Conservation (phyloP, 2,888 invertebrate species). For the Crocallis elinguaria region DNA sequence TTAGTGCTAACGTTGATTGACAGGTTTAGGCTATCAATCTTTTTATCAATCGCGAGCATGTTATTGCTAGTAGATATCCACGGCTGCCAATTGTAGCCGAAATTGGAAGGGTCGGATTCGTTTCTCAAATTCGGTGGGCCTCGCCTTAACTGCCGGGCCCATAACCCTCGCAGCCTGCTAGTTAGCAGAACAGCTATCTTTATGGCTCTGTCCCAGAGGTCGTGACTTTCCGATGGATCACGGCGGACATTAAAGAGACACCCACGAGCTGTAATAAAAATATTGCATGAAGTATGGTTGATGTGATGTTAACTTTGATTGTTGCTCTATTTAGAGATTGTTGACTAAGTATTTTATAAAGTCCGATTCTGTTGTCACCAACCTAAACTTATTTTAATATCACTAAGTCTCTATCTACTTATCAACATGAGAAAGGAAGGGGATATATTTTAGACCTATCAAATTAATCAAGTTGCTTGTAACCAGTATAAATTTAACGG, state of each 20-base stretch:
- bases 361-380: too few relatives aligned
- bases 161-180: constrained; percentile 69
- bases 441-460: too few relatives aligned
- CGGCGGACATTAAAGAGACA: constrained; percentile 90
- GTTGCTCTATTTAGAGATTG: too few relatives aligned
- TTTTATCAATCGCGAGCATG: constrained; percentile 30
- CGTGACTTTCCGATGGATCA: constrained; percentile 92
- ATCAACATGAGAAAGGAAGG: too few relatives aligned
- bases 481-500: too few relatives aligned
- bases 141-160: constrained; percentile 78
- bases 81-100: constrained; percentile 89
- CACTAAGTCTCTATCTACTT: too few relatives aligned
- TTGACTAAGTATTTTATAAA: too few relatives aligned
- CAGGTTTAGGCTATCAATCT: constrained; percentile 43
- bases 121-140: constrained; percentile 74
- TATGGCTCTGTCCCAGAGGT: constrained; percentile 83
- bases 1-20: constrained; percentile 46
- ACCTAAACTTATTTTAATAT: too few relatives aligned
- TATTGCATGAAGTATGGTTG: too few relatives aligned
- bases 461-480: too few relatives aligned
- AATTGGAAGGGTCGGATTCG: constrained; percentile 88
- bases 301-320: too few relatives aligned
- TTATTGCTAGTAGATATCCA: constrained; percentile 68
- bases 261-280: constrained; percentile 80
- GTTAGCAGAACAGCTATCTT: constrained; percentile 73